Base-by-base conservation (phyloP, 2,888 invertebrate genomes). In the Euplagia quadripunctaria region DNA sequence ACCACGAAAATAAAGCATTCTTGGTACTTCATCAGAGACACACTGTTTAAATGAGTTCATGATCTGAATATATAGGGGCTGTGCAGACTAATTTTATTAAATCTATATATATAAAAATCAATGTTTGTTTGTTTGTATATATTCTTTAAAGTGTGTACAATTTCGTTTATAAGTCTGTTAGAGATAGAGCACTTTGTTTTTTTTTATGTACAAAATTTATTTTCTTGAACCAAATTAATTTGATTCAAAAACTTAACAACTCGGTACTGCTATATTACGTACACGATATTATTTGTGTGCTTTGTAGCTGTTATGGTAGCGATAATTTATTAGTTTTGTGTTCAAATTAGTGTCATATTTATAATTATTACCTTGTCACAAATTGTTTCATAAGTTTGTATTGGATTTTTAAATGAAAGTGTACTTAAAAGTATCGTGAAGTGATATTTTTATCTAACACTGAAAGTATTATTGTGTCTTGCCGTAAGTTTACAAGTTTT, bases 281-380 rank as follows among this genome's bases (percentile, higher is more conserved):
- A 81, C 85, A 85, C 79, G 78, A 77, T 79, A 75, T 81, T 79
- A 83, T 71, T 80, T 80, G 79, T 79, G 79, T 79, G 79, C 78
- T 79, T 74, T 68, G 78, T 82, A 82, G 75, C 71, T 73, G 73
- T 74, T 80, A 79, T 66, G 77, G 78, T 89, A 88, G 86, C 80
- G 73, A 71, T 86, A 88, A 89, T 88, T 89, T 89, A 88, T 89
- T 90, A 87, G 90, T 87, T 89, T 90, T 95, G 95, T 95, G 95
- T 95, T 95, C 95, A 95, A 94, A 92, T 90, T 94, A 92, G 95
- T 95, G 95, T 95, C 95, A 95, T 95, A 94, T 94, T 91, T 91
- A 88, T 89, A 89, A 79, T 87, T 82, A 84, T 85, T 88, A 88
- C 82, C 78, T 78, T 90, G 92, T 94, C 94, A 91, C 93, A 94